Evolutionary conservation across 2,113 vertebrate genomes (phyloP), one percentile per base, ranked within the genome.

Genomic region (Pelvicachromis taeniatus): DNA sequence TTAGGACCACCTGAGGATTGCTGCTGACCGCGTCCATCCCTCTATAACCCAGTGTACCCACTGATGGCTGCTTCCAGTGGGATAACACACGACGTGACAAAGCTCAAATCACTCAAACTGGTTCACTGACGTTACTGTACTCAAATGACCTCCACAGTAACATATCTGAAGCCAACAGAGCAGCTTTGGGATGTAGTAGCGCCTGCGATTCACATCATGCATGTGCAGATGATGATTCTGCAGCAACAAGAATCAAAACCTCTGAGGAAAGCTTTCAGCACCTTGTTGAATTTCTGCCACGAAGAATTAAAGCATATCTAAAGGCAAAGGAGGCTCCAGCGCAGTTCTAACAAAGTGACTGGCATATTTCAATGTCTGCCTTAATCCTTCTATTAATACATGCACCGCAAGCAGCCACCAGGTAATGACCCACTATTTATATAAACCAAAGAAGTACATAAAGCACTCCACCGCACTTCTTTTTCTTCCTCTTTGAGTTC

Each of bases 1-100:
- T 40, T 40, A 65, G 33, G 19, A 38, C 0, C 19, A 33, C 33
- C 7, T 2, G 33, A 33, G 33, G 7, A 33, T 7, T 33, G 33
- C 33, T 33, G 33, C 35, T 38, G 3, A 6, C 35, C 35, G 9
- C 9, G 35, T 10, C 35, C 9, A 38, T 38, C 35, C 9, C 35
- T 38, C 6, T 38, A 65, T 14, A 40, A 65, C 61, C 35, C 61
- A 40, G 35, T 0, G 61, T 23, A 65, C 19, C 11, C 61, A 65
- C 61, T 40, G 61, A 65, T 40, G 35, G 61, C 61, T 65, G 61
- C 33, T 65, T 40, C 33, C 10, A 38, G 6, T 38, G 59, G 59
- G 4, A 63, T 63, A 63, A 63, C 59, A 63, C n/a, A 63, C 19
- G 19, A 65, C 21, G 35, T 21, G 19, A 40, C 61, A 2, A 65